Evolutionary conservation across 2,113 vertebrate genomes (phyloP).

Genomic region (Clarias batrachus): DNA sequence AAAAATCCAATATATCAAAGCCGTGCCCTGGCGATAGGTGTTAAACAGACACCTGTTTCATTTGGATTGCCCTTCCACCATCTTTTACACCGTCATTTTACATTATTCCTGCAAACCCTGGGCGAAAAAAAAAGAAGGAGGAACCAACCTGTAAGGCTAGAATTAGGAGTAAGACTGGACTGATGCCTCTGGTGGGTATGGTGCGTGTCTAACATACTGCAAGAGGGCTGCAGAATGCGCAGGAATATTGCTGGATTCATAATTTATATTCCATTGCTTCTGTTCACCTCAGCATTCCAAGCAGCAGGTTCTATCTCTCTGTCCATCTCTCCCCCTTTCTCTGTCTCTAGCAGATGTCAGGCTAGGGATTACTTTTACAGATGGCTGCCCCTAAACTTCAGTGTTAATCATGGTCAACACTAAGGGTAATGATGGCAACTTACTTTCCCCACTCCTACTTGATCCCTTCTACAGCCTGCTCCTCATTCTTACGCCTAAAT

Average conservation of each 20-base stretch:
- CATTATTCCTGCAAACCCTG: conserved; percentile 64
- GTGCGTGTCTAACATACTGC: conserved; percentile 50
- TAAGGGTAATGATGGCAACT: conserved; percentile 58
- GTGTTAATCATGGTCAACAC: conserved; percentile 71
- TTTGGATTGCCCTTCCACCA: conserved; percentile 60
- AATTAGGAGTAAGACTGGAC: conserved; percentile 50
- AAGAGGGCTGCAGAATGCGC: conserved; percentile 29
- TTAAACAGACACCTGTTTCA: conserved; percentile 70
- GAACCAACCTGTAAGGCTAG: conserved; percentile 61
- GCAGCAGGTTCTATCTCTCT: background rate
- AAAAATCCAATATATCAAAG: conserved; percentile 72
- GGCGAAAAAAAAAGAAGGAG: conserved; percentile 48
- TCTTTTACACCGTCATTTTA: conserved; percentile 47
- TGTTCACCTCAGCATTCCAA: conserved; percentile 33
- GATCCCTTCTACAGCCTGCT: conserved; percentile 12
- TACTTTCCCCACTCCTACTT: conserved; percentile 43
- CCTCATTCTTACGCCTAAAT: background rate
- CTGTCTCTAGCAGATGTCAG: conserved; percentile 57
- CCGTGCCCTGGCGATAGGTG: conserved; percentile 64
- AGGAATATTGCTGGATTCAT: conserved; percentile 46
- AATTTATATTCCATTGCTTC: conserved; percentile 47
- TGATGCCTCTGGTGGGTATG: conserved; percentile 59
- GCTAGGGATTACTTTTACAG: conserved; percentile 65
- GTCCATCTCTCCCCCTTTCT: too few relatives aligned
- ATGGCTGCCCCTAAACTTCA: conserved; percentile 65